Conservation (phyloP, 2,797 vertebrate species). For the Dendrocincla tyrannina region DNA sequence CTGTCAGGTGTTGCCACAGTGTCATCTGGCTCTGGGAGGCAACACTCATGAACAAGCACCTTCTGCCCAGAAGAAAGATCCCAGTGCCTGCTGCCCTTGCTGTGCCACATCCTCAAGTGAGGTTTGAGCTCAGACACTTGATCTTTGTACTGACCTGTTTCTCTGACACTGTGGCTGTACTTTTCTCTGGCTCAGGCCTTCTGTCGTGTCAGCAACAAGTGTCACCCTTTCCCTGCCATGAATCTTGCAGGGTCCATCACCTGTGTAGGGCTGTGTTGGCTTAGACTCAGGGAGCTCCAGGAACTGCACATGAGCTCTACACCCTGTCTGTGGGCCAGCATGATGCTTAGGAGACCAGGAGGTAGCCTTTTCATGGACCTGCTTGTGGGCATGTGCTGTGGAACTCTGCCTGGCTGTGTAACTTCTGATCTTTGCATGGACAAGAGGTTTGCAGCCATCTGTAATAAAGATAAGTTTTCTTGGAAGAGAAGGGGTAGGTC, state of each 20-base stretch:
- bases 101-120: neutral
- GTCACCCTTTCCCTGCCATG: rapidly evolving
- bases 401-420: rapidly evolving
- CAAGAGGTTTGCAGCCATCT: neutral
- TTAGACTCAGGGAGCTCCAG: neutral
- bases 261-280: neutral
- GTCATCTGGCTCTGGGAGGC: neutral
- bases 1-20: neutral
- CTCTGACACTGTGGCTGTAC: rapidly evolving
- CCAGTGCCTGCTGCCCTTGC: neutral
- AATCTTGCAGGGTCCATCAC: neutral
- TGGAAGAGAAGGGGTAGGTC: neutral
- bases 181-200: neutral
- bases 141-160: neutral
- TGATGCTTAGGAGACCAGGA: neutral
- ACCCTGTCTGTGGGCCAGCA: neutral
- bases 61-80: neutral
- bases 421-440: rapidly evolving
- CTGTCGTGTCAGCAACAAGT: neutral
- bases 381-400: rapidly evolving
- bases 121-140: neutral
- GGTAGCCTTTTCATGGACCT: rapidly evolving
- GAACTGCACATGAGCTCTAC: neutral
- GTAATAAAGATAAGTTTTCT: neutral
- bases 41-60: rapidly evolving